These are phyloP conservation scores for Regulus satrapa DNA, from an alignment of 2,113 vertebrate species.

Conservation along the genomic window DNA sequence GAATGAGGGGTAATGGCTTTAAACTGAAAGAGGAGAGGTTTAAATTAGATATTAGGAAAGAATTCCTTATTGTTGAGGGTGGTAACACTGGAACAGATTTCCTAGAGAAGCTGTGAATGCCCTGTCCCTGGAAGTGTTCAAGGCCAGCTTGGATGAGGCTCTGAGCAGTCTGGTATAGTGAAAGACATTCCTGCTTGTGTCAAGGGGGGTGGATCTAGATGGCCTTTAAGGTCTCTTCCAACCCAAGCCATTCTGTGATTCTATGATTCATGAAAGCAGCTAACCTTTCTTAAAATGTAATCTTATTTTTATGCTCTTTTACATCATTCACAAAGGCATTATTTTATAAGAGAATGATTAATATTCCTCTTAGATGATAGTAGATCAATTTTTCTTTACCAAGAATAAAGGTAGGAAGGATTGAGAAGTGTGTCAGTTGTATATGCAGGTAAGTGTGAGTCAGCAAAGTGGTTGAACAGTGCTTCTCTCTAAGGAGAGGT, in stretches of 20 bases:
- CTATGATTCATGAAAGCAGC: not conserved
- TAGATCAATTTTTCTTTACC: not conserved
- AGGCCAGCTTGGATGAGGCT: not conserved
- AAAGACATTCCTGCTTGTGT: not conserved
- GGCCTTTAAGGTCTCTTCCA: not conserved
- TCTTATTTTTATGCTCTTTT: not conserved
- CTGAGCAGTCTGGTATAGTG: not conserved
- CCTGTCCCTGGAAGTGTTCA: not conserved
- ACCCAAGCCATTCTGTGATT: not conserved
- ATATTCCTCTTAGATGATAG: not conserved
- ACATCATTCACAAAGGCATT: not conserved
- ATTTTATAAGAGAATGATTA: slow-evolving; percentile 3
- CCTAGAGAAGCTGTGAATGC: not conserved
- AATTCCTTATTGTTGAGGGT: not conserved
- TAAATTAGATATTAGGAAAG: not conserved
- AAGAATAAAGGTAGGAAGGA: not conserved
- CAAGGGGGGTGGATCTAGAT: accelerated
- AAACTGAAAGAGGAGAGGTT: not conserved
- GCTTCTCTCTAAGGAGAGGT: not conserved
- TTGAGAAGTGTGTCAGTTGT: not conserved
- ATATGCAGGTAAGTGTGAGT: not conserved
- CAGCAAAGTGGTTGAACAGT: not conserved
- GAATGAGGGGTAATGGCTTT: not conserved
- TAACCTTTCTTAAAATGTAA: not conserved
- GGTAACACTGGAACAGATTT: not conserved